Conservation (phyloP, 2,888 invertebrate species). For the Torymus auratus region DNA sequence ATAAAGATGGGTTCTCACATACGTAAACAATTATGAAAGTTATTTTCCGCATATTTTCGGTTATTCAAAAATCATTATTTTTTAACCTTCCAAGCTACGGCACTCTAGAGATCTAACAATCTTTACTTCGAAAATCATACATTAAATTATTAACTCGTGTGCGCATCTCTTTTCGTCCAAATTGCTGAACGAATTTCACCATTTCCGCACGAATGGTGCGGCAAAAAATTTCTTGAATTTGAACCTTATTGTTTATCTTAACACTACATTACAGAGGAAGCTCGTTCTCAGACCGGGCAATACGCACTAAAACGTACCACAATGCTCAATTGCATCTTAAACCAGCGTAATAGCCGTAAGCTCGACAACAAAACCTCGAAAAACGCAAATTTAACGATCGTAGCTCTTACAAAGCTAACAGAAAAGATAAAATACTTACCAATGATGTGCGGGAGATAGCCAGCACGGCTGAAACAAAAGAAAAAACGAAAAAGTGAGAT, state of each 20-base stretch:
- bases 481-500: slow-evolving; percentile 56
- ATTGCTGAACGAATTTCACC: too few species aligned
- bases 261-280: background rate
- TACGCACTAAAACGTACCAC: slow-evolving; percentile 23
- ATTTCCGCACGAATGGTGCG: background rate
- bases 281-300: slow-evolving; percentile 8
- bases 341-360: slow-evolving; percentile 11
- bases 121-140: too few species aligned
- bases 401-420: slow-evolving; percentile 1
- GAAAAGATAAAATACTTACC: slow-evolving; percentile 66
- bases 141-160: too few species aligned
- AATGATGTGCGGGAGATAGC: slow-evolving; percentile 69
- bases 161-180: too few species aligned
- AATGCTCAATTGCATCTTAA: slow-evolving; percentile 42
- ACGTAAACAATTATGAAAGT: too few species aligned
- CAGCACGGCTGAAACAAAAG: slow-evolving; percentile 72
- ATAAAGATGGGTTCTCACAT: too few species aligned
- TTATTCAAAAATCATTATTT: too few species aligned
- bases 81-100: too few species aligned
- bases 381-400: slow-evolving; percentile 35
- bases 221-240: slow-evolving; percentile 13
- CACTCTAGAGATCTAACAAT: too few species aligned
- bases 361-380: slow-evolving; percentile 7
- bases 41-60: too few species aligned
- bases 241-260: slow-evolving; percentile 5